Evolutionary conservation across 2,113 vertebrate species (phyloP), one percentile per base, ranked within the genome.

Genomic region (Otis tarda): DNA sequence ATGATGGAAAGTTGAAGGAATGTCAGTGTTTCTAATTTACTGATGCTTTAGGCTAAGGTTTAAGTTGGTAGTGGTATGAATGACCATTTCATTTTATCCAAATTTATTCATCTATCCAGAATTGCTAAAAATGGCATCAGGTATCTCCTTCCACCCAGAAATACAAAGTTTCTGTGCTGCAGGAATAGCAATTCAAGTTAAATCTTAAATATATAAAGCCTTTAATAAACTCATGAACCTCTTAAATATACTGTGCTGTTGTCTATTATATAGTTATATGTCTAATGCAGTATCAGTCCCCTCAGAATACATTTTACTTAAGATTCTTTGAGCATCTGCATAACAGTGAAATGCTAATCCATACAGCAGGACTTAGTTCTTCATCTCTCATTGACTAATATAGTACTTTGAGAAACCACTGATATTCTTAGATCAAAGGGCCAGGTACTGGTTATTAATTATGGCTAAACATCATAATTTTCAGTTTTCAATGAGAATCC

Each of bases 181-280:
- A 47, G 23, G 22, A 57, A 57, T 49, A 69, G 13, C 2, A 2
- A 47, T 19, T 78, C 37, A 65, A 59, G 45, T 21, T 84, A 33
- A 87, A 82, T 76, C 24, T 59, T 64, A 70, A 87, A 52, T 45
- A 83, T 6, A 70, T n/a, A 64, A 87, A 45, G 4, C 5, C 2
- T 88, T 84, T 89, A 59, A 74, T 73, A 95, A 93, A 84, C 27
- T 75, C 55, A 84, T 52, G 47, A 57, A 22, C 25, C 22, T 67
- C 31, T 94, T 76, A 73, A 84, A 89, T 10, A 52, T 2, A 55
- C 78, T 88, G 28, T 88, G 35, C 10, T 67, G n/a, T 55, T 39
- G 53, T 87, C 77, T 80, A 52, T 77, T 64, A 18, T 27, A 84
- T 13, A 45, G 7, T 77, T 85, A 55, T 9, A 49, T 24, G 52